Conservation (phyloP, 2,797 vertebrate genomes). For the Tokudaia tokunoshimensis region DNA sequence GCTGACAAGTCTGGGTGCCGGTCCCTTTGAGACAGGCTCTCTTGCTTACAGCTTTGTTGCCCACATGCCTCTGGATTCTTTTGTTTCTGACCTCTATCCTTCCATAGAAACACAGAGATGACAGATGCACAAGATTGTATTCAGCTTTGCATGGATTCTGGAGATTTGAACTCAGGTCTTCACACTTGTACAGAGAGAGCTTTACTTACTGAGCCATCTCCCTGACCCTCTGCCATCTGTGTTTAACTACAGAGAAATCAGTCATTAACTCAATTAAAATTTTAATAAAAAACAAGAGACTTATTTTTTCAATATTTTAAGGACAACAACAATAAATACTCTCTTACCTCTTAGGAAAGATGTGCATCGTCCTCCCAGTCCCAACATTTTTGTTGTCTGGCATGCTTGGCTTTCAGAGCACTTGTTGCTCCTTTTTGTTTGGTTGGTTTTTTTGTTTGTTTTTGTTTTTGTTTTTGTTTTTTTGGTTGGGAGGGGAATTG, state of each 20-base stretch:
- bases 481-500: neutral
- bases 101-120: too few species aligned
- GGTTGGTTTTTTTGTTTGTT: neutral
- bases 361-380: neutral
- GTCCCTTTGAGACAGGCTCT: neutral
- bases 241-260: neutral
- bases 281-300: neutral
- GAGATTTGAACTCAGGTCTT: neutral
- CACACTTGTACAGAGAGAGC: neutral
- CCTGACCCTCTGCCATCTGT: neutral
- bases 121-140: neutral
- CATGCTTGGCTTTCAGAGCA: neutral
- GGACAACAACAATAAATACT: neutral
- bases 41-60: neutral
- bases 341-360: neutral
- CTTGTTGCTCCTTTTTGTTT: neutral
- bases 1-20: neutral
- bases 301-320: slow-evolving; percentile 1
- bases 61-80: neutral
- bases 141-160: neutral
- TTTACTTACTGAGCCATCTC: neutral
- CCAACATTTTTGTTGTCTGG: neutral
- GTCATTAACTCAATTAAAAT: neutral
- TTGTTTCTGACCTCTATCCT: neutral
- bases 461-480: neutral